phyloP scores from a whole-genome alignment of 2,797 vertebrate species.

The Lacerta bilineata region DNA sequence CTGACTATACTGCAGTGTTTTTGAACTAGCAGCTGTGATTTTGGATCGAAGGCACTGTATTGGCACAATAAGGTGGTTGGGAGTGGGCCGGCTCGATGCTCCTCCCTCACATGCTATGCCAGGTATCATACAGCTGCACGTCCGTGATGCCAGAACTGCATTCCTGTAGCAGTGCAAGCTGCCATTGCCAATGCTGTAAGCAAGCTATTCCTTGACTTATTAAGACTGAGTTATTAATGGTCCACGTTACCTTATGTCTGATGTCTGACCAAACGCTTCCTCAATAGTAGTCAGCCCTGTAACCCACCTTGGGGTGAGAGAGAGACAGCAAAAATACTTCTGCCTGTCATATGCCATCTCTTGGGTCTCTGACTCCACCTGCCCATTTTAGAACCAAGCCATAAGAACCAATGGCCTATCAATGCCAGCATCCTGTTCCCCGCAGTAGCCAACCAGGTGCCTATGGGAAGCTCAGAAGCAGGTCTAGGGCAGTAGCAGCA shows the following conservation, averaged over 20 bases:
- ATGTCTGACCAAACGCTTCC: too few relatives aligned
- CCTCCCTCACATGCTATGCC: neutral
- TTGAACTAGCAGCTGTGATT: neutral
- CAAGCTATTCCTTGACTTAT: neutral
- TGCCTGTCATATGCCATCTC: neutral
- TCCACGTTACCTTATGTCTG: too few relatives aligned
- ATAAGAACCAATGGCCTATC: too few relatives aligned
- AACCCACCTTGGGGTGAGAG: too few relatives aligned
- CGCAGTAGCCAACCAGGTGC: too few relatives aligned
- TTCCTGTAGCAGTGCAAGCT: neutral
- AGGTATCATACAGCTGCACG: neutral
- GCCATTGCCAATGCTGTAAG: neutral
- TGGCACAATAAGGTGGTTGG: neutral
- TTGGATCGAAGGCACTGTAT: neutral
- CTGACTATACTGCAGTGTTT: neutral
- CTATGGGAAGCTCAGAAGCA: too few relatives aligned
- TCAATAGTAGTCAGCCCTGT: too few relatives aligned
- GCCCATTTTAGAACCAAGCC: neutral
- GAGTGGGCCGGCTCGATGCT: neutral
- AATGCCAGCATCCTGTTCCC: too few relatives aligned
- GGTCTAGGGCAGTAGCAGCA: too few relatives aligned
- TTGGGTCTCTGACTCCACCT: neutral
- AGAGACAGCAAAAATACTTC: neutral
- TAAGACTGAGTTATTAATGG: too few relatives aligned
- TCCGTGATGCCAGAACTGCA: neutral